Conservation (phyloP, 2,797 vertebrate species). For the Pangasius krempfi region DNA sequence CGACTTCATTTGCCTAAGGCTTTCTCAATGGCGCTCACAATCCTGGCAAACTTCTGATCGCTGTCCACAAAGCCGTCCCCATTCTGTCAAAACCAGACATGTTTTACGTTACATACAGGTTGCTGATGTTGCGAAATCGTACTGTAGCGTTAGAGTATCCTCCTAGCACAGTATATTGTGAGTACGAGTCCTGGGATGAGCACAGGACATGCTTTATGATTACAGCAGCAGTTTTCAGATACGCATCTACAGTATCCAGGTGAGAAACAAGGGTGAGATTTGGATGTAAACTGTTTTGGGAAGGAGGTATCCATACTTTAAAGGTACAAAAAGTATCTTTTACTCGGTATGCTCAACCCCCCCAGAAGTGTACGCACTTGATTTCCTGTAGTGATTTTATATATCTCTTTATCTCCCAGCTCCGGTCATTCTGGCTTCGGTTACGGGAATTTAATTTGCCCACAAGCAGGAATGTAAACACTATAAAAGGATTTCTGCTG, state of each 20-base stretch:
- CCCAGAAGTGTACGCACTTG: not conserved
- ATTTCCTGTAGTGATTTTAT: not conserved
- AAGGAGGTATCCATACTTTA: no score
- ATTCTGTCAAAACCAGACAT: slow-evolving; percentile 48
- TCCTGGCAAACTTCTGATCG: slow-evolving; percentile 41
- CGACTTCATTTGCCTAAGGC: slow-evolving; percentile 52
- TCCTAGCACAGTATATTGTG: not conserved
- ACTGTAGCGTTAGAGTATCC: not conserved
- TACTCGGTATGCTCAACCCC: not conserved
- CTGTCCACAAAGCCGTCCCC: slow-evolving; percentile 62
- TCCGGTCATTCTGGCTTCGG: not conserved
- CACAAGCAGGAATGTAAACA: not conserved
- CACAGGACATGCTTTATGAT: not conserved
- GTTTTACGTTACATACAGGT: not conserved
- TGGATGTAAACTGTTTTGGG: not conserved
- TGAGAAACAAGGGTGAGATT: not conserved
- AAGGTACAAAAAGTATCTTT: not conserved
- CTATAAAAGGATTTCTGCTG: not conserved
- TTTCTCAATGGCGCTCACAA: slow-evolving; percentile 55
- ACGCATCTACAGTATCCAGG: not conserved
- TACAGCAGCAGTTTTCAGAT: not conserved
- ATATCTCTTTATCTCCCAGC: not conserved
- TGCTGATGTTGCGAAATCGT: not conserved
- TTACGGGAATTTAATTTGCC: not conserved
- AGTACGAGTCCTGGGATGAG: not conserved